Base-by-base conservation (phyloP, 2,888 invertebrate species). In the Tipula confusa region DNA sequence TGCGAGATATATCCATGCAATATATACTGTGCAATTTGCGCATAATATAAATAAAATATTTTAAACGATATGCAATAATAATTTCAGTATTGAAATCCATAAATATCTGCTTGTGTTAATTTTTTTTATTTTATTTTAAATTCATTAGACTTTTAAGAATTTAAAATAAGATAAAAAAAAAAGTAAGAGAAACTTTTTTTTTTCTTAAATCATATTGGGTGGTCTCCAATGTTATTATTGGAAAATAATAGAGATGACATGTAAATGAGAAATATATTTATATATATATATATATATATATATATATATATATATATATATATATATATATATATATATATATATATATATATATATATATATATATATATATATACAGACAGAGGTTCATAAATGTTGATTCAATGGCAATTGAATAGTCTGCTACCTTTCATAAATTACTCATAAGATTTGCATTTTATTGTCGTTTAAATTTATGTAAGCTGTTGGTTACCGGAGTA, bases 171-270 rank as follows among this genome's bases (percentile, higher is more conserved):
- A 64, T 64, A 64, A 64, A 24, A 48, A 38, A 43, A n/a, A 24
- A 64, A 64, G 64, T 24, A 11, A 64, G 64, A 64, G 64, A 64
- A 64, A 64, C 64, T 24, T 64, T 64, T 64, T 43, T 64, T 43
- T 43, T 15, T 43, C 15, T 15, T 64, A 64, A 64, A 64, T 64
- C 64, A 64, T 64, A 24, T 64, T 64, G 64, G 64, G 64, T 64
- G 64, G 64, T 64, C 64, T 64, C 24, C 11, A 7, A 15, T 64
- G 24, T 64, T 64, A 64, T 64, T 64, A 64, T 64, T 64, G 64
- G 64, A 64, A 64, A 64, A 64, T 64, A 64, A 64, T 64, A 64
- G 64, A 64, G 64, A 64, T 64, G 64, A 64, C 64, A 64, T 64
- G 64, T 64, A 64, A 64, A 64, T 64, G 64, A 64, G 64, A 64